Percentiles rank a stretch among this genome's conserved stretches.
These are phyloP conservation scores for Conus ventricosus DNA, from an alignment of 1,140 invertebrate species.

Conservation along the genomic window DNA sequence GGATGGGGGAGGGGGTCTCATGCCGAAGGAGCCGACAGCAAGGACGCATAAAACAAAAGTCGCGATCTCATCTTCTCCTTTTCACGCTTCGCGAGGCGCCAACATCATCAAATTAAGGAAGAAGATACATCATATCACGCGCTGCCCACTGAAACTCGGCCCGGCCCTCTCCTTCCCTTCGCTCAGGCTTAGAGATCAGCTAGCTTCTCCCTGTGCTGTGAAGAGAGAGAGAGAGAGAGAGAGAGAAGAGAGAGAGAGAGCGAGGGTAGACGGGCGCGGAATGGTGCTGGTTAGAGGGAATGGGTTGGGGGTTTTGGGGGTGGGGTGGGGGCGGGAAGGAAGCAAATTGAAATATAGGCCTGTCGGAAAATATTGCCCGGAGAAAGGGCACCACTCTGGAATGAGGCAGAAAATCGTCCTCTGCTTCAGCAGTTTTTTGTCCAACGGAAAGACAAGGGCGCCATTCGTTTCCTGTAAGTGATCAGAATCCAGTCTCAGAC, in stretches of 20 bases:
- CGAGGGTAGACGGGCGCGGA: too few relatives aligned
- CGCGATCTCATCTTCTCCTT: conserved; percentile 32
- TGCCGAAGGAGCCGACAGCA: neutral
- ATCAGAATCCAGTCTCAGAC: neutral
- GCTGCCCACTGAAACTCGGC: conserved; percentile 1
- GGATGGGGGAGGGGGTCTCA: too few relatives aligned
- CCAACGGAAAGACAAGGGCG: conserved; percentile 24
- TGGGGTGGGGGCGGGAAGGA: neutral
- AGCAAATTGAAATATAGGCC: conserved; percentile 34
- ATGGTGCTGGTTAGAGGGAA: too few relatives aligned
- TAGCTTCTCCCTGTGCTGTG: too few relatives aligned
- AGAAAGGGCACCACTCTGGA: conserved; percentile 4
- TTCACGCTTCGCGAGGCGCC: conserved; percentile 5
- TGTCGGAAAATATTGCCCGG: conserved; percentile 35
- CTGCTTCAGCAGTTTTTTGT: conserved; percentile 31
- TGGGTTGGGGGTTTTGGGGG: neutral
- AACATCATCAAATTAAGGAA: conserved; percentile 41
- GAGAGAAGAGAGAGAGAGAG: too few relatives aligned
- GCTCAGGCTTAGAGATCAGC: neutral
- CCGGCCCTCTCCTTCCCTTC: neutral
- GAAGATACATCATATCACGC: conserved; percentile 40
- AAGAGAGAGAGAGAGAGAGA: too few relatives aligned
- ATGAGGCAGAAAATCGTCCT: conserved; percentile 10
- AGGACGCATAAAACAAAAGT: conserved; percentile 25
- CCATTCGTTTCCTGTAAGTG: neutral